phyloP scores from a whole-genome alignment of 1,140 invertebrate species.

The Melitaea cinxia region DNA sequence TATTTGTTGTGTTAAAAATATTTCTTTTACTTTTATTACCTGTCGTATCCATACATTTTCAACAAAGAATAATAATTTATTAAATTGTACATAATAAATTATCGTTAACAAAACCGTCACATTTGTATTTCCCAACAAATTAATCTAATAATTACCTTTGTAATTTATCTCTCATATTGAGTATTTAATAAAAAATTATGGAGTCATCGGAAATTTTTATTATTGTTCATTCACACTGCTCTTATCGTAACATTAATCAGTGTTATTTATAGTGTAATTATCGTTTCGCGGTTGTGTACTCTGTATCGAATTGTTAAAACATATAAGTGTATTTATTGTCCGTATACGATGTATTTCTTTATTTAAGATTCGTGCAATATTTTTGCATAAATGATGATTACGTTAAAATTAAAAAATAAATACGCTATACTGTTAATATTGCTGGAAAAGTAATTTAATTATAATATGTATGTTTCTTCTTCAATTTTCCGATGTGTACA shows the following conservation, averaged over 20 bases:
- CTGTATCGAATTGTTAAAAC: constrained; percentile 39
- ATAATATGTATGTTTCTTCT: no score
- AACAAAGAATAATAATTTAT: not conserved
- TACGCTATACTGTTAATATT: no score
- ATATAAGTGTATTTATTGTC: constrained; percentile 40
- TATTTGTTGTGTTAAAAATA: no score
- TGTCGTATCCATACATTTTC: not conserved
- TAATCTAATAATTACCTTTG: not conserved
- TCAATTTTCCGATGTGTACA: no score
- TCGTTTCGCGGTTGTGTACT: constrained; percentile 41
- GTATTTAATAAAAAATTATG: constrained; percentile 36
- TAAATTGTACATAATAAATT: not conserved
- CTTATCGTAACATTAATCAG: constrained; percentile 48
- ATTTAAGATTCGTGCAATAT: not conserved
- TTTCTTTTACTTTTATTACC: not conserved
- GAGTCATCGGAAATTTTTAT: constrained; percentile 40
- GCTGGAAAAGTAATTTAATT: no score
- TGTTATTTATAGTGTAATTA: constrained; percentile 54
- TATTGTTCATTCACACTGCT: constrained; percentile 43
- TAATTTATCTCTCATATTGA: constrained; percentile 3
- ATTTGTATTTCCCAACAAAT: not conserved
- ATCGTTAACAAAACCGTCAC: not conserved
- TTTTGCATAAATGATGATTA: no score
- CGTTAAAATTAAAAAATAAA: no score
- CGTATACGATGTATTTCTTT: not conserved